Evolutionary conservation across 2,888 invertebrate species (phyloP), one percentile per base, ranked within the genome.

Genomic region (Dolomedes plantarius): DNA sequence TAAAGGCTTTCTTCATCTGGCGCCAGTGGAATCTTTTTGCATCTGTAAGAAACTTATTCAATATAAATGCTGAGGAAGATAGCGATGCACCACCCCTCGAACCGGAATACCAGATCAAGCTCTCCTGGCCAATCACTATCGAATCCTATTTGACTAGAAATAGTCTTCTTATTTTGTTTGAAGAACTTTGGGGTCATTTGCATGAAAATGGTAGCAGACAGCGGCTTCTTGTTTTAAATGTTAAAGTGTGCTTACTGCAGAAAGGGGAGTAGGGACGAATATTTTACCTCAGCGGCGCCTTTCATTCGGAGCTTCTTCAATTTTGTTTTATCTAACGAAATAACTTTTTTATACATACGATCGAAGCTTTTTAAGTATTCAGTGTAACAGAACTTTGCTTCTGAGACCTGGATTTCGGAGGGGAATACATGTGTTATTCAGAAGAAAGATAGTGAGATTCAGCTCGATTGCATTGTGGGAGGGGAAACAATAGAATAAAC

Each of bases 171-270:
- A 78, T 78, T 78, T 78, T 62, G 62, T 69, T 79, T 41, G 29
- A 64, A 72, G 65, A 72, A 79, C 41, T 71, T 79, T 79, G 56
- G 62, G 62, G 78, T 79, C 79, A 72, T 79, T 79, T 79, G 79
- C 79, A 79, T 79, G 79, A 72, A 65, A 79, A 71, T 72, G 41
- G 64, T 32, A 9, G 56, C 65, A 69, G 39, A 32, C 72, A 19
- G 28, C 19, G 19, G 32, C 65, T 69, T 32, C 78, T 79, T 65
- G 72, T 79, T 79, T 62, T 64, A 79, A 72, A 79, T 72, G 79
- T 72, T 79, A 32, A 72, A 79, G 79, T 79, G 46, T 65, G 62
- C 64, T 72, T 65, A 79, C 71, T 71, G 23, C 23, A 11, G 41
- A 50, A 73, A 19, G 39, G 39, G 74, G 74, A 56, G 56, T 6